Evolutionary conservation across 2,113 vertebrate genomes (phyloP).

Genomic region (Pelobates fuscus): DNA sequence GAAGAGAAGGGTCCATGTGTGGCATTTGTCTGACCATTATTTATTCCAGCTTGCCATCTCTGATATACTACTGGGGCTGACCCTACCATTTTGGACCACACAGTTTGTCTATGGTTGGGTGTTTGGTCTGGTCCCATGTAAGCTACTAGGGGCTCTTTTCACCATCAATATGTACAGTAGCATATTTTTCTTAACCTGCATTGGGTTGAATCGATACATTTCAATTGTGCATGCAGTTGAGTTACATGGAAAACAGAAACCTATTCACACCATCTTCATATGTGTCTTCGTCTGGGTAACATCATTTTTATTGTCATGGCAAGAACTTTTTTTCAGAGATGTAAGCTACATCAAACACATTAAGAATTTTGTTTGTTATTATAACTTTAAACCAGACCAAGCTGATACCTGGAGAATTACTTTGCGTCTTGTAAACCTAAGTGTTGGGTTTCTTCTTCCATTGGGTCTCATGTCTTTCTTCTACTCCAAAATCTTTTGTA

Average conservation of each 20-base stretch:
- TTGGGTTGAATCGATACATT: conserved; percentile 80
- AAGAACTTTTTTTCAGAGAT: conserved; percentile 67
- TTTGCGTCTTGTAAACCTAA: conserved; percentile 63
- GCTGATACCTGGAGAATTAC: conserved; percentile 63
- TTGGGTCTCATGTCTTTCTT: conserved; percentile 76
- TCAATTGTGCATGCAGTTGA: conserved; percentile 72
- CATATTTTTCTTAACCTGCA: conserved; percentile 76
- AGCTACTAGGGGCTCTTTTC: conserved; percentile 71
- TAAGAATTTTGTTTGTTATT: conserved; percentile 54
- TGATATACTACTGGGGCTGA: conserved; percentile 79
- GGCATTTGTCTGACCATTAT: conserved; percentile 77
- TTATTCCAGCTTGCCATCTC: conserved; percentile 85
- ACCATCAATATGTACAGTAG: conserved; percentile 76
- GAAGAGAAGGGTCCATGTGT: conserved; percentile 60
- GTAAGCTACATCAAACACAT: conserved; percentile 12
- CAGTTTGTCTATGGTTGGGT: conserved; percentile 72
- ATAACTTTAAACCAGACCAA: conserved; percentile 51
- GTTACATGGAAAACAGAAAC: conserved; percentile 61
- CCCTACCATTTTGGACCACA: conserved; percentile 77
- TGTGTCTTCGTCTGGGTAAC: conserved; percentile 68
- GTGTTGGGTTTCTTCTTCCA: conserved; percentile 72
- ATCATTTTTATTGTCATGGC: conserved; percentile 64
- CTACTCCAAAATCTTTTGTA: conserved; percentile 72
- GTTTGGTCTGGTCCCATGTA: conserved; percentile 69
- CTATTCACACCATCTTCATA: conserved; percentile 66